Conservation (phyloP, 1,140 invertebrate species). For the Cryptotermes secundus region DNA sequence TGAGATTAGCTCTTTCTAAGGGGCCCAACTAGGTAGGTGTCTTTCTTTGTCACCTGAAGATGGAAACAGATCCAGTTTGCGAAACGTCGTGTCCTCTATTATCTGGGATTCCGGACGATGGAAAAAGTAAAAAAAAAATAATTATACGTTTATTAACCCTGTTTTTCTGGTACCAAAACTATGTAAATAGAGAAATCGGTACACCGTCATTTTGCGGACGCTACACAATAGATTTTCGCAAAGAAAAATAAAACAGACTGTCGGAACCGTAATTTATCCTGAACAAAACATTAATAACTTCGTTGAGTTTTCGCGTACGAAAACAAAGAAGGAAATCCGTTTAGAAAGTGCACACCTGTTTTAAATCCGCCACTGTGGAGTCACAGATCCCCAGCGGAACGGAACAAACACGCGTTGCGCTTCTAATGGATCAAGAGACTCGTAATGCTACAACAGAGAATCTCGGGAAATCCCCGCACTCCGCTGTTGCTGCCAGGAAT, state of each 20-base stretch:
- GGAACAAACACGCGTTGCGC: neutral
- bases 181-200: no score
- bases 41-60: no score
- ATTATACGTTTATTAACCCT: no score
- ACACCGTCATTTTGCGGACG: no score
- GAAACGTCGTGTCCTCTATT: no score
- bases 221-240: no score
- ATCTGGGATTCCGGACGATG: no score
- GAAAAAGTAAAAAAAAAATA: no score
- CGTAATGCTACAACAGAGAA: neutral
- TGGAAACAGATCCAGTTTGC: no score
- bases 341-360: neutral
- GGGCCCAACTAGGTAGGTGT: no score
- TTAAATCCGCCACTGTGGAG: slow-evolving; percentile 4
- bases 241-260: neutral
- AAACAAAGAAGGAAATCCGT: neutral
- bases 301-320: neutral
- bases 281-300: neutral
- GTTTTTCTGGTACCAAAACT: no score
- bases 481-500: neutral
- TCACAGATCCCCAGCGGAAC: neutral
- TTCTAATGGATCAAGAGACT: slow-evolving; percentile 16
- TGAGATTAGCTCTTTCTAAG: no score
- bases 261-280: neutral
- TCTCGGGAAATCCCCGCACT: slow-evolving; percentile 7